Percentiles rank a stretch among this genome's conserved stretches.
Conservation (phyloP, 2,113 vertebrate species). For the Paramormyrops kingsleyae region DNA sequence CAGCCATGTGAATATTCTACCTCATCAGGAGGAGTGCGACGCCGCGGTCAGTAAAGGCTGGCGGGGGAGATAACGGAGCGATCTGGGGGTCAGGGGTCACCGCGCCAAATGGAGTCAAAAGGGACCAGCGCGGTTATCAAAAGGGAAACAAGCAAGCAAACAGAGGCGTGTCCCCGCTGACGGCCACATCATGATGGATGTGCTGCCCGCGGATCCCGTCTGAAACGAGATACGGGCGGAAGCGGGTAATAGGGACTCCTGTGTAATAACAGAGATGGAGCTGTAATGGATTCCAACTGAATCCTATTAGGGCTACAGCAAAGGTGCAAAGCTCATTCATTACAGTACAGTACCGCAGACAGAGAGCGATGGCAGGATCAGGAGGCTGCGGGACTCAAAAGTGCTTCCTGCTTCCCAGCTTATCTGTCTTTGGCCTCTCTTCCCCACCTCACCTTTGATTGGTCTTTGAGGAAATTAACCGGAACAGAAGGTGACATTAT, state of each 20-base stretch:
- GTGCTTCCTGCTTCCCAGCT: not conserved
- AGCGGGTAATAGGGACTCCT: slow-evolving; percentile 25
- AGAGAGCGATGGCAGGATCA: slow-evolving; percentile 49
- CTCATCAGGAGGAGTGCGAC: not conserved
- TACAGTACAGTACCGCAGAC: slow-evolving; percentile 37
- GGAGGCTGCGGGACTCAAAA: slow-evolving; percentile 9
- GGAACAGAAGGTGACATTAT: not conserved
- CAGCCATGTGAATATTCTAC: not conserved
- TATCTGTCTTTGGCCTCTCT: not conserved
- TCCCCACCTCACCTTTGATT: not conserved
- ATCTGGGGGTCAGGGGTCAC: slow-evolving; percentile 31
- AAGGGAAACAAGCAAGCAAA: slow-evolving; percentile 46
- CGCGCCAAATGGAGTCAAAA: slow-evolving; percentile 15
- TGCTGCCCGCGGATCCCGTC: slow-evolving; percentile 39
- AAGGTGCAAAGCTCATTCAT: slow-evolving; percentile 57
- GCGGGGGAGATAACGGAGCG: not conserved
- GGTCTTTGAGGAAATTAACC: slow-evolving; percentile 8
- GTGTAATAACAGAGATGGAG: slow-evolving; percentile 63
- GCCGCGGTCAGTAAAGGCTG: not conserved
- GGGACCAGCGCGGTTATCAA: slow-evolving; percentile 35
- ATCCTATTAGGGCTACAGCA: slow-evolving; percentile 58
- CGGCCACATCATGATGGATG: slow-evolving; percentile 61
- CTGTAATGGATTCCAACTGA: slow-evolving; percentile 60
- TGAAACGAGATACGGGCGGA: slow-evolving; percentile 31
- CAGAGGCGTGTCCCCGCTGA: slow-evolving; percentile 39